Conservation (phyloP, 37 sponge, comb jelly and placozoan genomes). For the Chondrilla cf. caribensis region DNA sequence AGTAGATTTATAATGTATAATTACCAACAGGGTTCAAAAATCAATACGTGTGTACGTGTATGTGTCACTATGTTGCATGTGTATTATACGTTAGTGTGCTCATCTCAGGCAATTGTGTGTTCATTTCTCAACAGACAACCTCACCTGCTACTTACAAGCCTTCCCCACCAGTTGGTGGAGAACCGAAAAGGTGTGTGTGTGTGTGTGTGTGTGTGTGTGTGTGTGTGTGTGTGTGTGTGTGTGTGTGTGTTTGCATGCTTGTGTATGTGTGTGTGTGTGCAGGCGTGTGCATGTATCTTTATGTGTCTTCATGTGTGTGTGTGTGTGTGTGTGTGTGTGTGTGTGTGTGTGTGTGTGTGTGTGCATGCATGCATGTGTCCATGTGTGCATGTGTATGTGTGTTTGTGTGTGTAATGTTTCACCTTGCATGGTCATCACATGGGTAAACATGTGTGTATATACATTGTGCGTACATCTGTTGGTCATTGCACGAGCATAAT, state of each 20-base stretch:
- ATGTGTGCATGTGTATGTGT: background rate
- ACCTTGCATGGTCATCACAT: no score
- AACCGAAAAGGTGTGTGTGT: background rate
- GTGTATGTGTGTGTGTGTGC: background rate
- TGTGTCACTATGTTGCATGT: no score
- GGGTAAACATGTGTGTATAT: no score
- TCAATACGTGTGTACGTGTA: no score
- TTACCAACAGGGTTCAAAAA: no score
- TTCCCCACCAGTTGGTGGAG: no score
- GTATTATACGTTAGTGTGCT: no score
- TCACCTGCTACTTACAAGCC: no score
- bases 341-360: constrained; percentile 10
- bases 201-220: constrained; percentile 8
- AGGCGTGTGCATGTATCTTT: background rate
- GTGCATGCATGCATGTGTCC: background rate
- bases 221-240: background rate
- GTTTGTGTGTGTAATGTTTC: constrained; percentile 8
- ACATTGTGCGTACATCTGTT: background rate
- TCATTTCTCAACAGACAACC: no score
- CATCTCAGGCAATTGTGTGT: no score
- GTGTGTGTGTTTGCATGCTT: no score
- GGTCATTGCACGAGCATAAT: background rate
- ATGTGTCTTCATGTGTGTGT: background rate
- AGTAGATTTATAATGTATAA: no score
- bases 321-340: background rate